Conservation (phyloP, 2,888 invertebrate species). For the Steinernema carpocapsae region DNA sequence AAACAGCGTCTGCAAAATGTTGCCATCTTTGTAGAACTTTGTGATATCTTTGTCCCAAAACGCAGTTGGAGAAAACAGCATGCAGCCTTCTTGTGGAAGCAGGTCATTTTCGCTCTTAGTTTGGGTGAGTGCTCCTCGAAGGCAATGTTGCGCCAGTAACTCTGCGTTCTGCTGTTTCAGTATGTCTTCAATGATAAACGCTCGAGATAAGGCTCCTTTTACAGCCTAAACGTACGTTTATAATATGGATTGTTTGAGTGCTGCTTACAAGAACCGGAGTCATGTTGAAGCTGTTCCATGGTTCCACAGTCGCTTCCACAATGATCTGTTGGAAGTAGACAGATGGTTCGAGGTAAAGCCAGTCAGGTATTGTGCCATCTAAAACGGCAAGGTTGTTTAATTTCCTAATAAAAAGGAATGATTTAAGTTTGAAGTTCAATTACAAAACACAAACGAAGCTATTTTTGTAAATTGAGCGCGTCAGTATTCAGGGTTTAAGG, state of each 20-base stretch:
- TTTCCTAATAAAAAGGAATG: no score
- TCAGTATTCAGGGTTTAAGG: no score
- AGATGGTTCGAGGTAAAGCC: constrained; percentile 54
- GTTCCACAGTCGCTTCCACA: constrained; percentile 55
- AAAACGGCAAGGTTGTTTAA: constrained; percentile 28
- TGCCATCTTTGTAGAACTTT: constrained; percentile 52
- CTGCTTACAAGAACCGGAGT: constrained; percentile 49
- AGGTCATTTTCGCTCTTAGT: background rate
- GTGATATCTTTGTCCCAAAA: constrained; percentile 57
- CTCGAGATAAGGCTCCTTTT: constrained; percentile 33
- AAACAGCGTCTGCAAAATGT: constrained; percentile 57
- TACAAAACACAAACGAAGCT: no score
- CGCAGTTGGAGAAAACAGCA: constrained; percentile 56
- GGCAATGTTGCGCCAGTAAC: constrained; percentile 45
- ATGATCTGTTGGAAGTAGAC: constrained; percentile 63
- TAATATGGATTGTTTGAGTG: background rate
- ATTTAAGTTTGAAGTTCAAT: background rate
- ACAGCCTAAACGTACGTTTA: constrained; percentile 39
- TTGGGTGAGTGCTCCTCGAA: constrained; percentile 11
- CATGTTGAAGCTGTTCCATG: constrained; percentile 57
- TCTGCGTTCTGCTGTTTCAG: constrained; percentile 42
- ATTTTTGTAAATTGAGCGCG: no score
- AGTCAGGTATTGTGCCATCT: constrained; percentile 56
- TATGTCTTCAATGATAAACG: constrained; percentile 35
- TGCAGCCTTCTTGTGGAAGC: constrained; percentile 52